Evolutionary conservation across 2,888 invertebrate species (phyloP).

Genomic region (Metalampra italica): DNA sequence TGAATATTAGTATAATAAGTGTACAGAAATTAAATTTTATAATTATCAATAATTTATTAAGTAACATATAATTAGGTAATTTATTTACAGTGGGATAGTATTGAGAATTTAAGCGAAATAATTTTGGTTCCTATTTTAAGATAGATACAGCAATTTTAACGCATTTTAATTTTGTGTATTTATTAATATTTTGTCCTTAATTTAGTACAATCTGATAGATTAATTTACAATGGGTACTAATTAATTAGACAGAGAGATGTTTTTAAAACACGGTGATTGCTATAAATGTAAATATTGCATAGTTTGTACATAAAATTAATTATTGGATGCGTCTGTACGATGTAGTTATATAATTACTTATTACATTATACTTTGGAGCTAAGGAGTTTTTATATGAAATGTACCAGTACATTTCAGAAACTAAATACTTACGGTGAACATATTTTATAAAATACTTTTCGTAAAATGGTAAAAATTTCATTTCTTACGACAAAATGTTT

Average conservation of each 20-base stretch:
- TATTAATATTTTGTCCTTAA: constrained; percentile 33
- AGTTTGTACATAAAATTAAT: constrained; percentile 32
- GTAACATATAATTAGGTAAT: constrained; percentile 46
- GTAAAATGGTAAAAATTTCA: neutral
- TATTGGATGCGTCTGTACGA: constrained; percentile 12
- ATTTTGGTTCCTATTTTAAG: constrained; percentile 77
- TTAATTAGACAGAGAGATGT: constrained; percentile 15
- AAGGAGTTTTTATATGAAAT: neutral
- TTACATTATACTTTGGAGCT: neutral
- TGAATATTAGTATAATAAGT: constrained; percentile 43
- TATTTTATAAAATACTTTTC: too few species aligned
- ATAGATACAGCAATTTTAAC: constrained; percentile 48
- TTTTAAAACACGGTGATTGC: constrained; percentile 15
- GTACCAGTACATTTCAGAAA: neutral
- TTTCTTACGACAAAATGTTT: neutral
- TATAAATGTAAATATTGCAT: constrained; percentile 28
- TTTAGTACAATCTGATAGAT: constrained; percentile 32
- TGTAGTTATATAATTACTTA: constrained; percentile 30
- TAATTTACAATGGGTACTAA: constrained; percentile 17
- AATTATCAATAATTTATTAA: constrained; percentile 49
- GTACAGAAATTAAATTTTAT: constrained; percentile 63
- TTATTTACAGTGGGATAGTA: constrained; percentile 56
- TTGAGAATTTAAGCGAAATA: constrained; percentile 33
- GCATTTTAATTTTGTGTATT: constrained; percentile 62
- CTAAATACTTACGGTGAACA: too few species aligned